phyloP scores from a whole-genome alignment of 2,888 invertebrate genomes.

The Pammene fasciana region DNA sequence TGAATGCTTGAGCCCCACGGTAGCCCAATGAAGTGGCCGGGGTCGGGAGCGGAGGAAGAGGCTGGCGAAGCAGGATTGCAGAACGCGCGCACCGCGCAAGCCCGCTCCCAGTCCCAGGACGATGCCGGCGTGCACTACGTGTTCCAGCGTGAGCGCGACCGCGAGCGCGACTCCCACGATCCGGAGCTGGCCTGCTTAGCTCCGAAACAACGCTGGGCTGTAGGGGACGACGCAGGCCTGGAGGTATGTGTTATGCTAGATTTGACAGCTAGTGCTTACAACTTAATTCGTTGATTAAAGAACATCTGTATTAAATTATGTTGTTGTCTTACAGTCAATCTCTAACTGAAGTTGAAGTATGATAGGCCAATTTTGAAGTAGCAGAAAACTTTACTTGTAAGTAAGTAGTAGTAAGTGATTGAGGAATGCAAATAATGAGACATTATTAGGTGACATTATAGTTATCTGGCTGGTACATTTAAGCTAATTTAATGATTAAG shows the following conservation, averaged over 20 bases:
- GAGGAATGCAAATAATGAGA: too few relatives aligned
- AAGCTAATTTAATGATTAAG: too few relatives aligned
- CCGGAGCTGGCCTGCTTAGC: conserved; percentile 90
- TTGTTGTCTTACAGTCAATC: background rate
- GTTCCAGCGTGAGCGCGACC: conserved; percentile 87
- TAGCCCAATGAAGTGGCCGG: conserved; percentile 91
- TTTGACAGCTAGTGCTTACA: background rate
- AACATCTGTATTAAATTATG: background rate
- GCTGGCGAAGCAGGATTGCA: conserved; percentile 78
- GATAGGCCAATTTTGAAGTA: too few relatives aligned
- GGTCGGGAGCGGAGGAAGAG: conserved; percentile 87
- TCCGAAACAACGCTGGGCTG: conserved; percentile 92
- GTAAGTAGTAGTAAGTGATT: too few relatives aligned
- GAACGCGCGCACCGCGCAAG: conserved; percentile 87
- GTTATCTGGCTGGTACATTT: too few relatives aligned
- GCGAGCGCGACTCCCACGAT: conserved; percentile 89
- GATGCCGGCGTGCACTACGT: conserved; percentile 97
- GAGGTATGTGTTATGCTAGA: conserved; percentile 85
- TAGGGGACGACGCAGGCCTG: conserved; percentile 93
- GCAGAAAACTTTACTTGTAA: too few relatives aligned
- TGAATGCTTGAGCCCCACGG: conserved; percentile 84
- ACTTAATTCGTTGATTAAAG: background rate
- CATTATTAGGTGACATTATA: too few relatives aligned
- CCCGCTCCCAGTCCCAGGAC: conserved; percentile 89
- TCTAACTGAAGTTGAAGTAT: too few relatives aligned